Evolutionary conservation across 2,888 invertebrate species (phyloP).

Genomic region (Drosophila kambysellisi): DNA sequence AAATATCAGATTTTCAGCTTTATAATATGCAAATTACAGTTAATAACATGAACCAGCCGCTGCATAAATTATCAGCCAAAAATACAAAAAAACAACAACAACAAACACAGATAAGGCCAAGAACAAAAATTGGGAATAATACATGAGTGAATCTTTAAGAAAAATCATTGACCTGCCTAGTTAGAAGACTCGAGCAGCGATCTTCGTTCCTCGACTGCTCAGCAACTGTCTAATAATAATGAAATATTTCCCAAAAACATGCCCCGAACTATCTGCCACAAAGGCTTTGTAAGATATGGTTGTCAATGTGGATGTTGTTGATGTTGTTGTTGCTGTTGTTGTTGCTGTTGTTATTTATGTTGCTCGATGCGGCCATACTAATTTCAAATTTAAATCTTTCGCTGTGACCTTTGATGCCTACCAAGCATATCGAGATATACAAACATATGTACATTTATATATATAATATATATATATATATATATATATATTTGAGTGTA

Average conservation of each 20-base stretch:
- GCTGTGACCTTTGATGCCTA: constrained; percentile 78
- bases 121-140: constrained; percentile 4
- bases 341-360: constrained; percentile 61
- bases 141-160: constrained; percentile 27
- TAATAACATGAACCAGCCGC: constrained; percentile 58
- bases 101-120: neutral
- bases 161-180: constrained; percentile 69
- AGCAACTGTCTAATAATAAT: constrained; percentile 81
- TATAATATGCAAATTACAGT: constrained; percentile 73
- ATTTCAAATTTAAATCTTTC: constrained; percentile 75
- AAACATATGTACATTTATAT: constrained; percentile 11
- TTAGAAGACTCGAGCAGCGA: constrained; percentile 20
- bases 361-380: constrained; percentile 66
- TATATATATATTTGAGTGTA: constrained; percentile 37
- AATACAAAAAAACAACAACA: neutral
- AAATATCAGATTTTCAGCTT: constrained; percentile 12
- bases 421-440: constrained; percentile 54
- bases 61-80: constrained; percentile 66
- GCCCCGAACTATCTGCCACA: constrained; percentile 35
- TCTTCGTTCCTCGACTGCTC: constrained; percentile 50
- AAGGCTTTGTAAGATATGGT: constrained; percentile 42
- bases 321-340: constrained; percentile 9
- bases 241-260: constrained; percentile 70
- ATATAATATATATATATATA: constrained; percentile 29
- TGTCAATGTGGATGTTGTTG: constrained; percentile 35